Evolutionary conservation across 2,113 vertebrate genomes (phyloP).

Genomic region (Fukomys damarensis): DNA sequence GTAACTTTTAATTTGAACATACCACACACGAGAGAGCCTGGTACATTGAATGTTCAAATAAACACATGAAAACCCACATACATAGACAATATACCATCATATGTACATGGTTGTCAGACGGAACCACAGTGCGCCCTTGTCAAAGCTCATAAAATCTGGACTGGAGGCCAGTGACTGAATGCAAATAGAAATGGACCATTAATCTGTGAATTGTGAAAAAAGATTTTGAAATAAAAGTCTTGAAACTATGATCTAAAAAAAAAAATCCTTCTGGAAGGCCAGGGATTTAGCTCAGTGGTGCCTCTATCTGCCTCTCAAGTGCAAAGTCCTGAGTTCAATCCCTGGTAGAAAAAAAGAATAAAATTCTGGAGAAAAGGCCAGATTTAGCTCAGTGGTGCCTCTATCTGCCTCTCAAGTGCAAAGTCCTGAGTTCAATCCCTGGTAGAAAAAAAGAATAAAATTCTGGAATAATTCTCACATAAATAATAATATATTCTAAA

Average conservation of each 20-base stretch:
- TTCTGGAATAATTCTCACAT: background rate
- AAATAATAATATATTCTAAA: background rate
- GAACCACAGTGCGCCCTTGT: background rate
- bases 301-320: no score
- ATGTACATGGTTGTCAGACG: background rate
- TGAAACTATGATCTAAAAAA: background rate
- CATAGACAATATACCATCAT: background rate
- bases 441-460: no score
- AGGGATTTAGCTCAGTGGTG: no score
- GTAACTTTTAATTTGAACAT: background rate
- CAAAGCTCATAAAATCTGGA: background rate
- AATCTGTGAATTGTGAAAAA: background rate
- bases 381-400: no score
- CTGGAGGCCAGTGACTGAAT: background rate
- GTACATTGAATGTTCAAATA: background rate
- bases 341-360: no score
- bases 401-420: no score
- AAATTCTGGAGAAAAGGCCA: no score
- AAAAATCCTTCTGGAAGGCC: no score
- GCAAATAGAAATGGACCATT: background rate
- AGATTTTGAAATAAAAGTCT: background rate
- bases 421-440: no score
- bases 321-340: no score
- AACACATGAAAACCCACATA: background rate
- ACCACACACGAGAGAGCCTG: background rate